A percentile compares a stretch with the other conserved stretches of the same genome.
Evolutionary conservation across 2,797 vertebrate genomes (phyloP).

Genomic region (Microcaecilia unicolor): DNA sequence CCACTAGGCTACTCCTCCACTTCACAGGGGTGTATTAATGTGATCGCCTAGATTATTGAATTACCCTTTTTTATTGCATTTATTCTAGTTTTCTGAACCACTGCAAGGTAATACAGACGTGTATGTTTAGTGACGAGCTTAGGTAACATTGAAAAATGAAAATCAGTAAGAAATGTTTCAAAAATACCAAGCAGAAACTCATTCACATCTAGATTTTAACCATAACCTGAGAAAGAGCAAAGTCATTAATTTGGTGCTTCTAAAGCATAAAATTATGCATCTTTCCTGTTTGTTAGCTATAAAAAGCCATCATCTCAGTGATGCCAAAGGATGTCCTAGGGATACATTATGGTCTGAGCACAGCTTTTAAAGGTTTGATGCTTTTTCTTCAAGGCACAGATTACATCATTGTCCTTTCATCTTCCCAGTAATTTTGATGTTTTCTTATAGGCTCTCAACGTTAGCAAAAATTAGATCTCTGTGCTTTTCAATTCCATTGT

Average conservation of each 20-base stretch:
- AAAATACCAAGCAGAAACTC: too few species aligned
- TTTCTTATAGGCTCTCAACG: constrained; percentile 14
- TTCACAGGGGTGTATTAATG: too few species aligned
- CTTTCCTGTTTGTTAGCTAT: constrained; percentile 33
- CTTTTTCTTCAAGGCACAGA: constrained; percentile 22
- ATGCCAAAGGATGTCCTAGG: constrained; percentile 25
- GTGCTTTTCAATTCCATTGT: constrained; percentile 2
- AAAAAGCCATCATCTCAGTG: constrained; percentile 30
- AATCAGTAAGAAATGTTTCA: too few species aligned
- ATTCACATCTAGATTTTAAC: too few species aligned
- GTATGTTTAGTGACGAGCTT: too few species aligned
- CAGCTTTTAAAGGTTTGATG: constrained; percentile 23
- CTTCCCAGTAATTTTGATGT: constrained; percentile 15
- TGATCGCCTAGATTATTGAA: too few species aligned
- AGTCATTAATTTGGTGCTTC: constrained; percentile 11
- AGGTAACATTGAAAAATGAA: too few species aligned
- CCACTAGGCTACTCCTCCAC: too few species aligned
- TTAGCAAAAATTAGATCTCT: constrained; percentile 5
- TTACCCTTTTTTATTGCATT: too few species aligned
- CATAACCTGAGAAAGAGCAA: constrained; percentile 9
- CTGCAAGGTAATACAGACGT: too few species aligned
- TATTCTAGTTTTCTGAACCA: too few species aligned
- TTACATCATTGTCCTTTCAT: constrained; percentile 23
- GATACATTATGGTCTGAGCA: constrained; percentile 20
- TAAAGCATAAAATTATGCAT: constrained; percentile 14